Evolutionary conservation across 2,888 invertebrate genomes (phyloP).

Genomic region (Lypha dubia): DNA sequence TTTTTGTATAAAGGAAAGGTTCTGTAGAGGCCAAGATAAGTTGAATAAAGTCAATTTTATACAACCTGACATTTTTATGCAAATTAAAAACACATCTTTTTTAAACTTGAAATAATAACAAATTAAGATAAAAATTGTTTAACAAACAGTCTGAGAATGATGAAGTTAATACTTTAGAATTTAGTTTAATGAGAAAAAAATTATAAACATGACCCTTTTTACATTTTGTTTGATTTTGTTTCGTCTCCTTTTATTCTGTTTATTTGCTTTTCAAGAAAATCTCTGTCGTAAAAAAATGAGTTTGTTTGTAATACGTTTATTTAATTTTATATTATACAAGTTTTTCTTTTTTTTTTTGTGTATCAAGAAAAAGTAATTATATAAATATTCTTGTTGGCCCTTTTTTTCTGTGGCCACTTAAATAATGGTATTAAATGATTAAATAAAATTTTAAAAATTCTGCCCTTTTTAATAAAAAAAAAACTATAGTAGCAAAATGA

Average conservation of each 20-base stretch:
- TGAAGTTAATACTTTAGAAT: conserved; percentile 36
- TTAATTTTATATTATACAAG: conserved; percentile 35
- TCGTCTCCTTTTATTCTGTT: conserved; percentile 1
- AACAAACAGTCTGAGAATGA: background rate
- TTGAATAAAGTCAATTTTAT: conserved; percentile 41
- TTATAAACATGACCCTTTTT: conserved; percentile 60
- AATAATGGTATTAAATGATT: conserved; percentile 68
- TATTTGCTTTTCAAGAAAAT: conserved; percentile 2
- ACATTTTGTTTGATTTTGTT: conserved; percentile 39
- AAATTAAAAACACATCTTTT: conserved; percentile 55
- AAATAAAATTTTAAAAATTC: conserved; percentile 47
- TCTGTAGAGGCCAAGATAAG: background rate
- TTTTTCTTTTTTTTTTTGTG: no score
- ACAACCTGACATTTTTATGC: conserved; percentile 54
- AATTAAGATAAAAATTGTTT: conserved; percentile 16
- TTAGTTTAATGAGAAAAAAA: conserved; percentile 62
- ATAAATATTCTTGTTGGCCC: conserved; percentile 6
- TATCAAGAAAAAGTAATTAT: conserved; percentile 28
- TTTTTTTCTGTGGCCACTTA: conserved; percentile 54
- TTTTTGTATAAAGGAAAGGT: no score
- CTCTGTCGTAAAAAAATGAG: conserved; percentile 4
- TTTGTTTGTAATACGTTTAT: conserved; percentile 45
- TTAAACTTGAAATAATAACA: background rate
- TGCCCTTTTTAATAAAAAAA: conserved; percentile 18
- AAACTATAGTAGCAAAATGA: background rate